Conservation (phyloP, 1,140 invertebrate species). For the Drosophila bocqueti region DNA sequence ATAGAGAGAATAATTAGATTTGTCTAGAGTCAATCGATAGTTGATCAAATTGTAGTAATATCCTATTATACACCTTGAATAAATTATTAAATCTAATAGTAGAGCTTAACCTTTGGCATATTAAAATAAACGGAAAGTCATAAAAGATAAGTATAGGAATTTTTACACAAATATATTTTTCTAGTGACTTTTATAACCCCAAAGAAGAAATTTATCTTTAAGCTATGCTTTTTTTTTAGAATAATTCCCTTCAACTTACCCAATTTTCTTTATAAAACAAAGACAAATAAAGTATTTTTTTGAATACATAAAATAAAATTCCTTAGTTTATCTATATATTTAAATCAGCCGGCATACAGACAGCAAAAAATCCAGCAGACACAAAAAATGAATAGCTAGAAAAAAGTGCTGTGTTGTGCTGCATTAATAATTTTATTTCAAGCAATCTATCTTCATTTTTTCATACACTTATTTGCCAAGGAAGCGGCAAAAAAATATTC, state of each 20-base stretch:
- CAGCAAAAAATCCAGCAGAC: conserved; percentile 3
- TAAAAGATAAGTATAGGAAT: neutral
- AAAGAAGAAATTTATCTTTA: neutral
- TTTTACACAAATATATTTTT: neutral
- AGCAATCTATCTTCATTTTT: conserved; percentile 55
- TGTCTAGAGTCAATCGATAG: conserved; percentile 19
- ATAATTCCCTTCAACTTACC: neutral
- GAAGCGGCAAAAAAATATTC: conserved; percentile 48
- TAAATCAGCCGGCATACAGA: neutral
- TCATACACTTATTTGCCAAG: conserved; percentile 24
- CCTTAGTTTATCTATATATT: neutral
- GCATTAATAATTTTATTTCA: conserved; percentile 63
- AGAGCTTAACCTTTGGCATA: neutral
- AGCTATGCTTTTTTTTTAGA: neutral
- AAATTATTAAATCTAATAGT: neutral
- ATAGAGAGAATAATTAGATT: conserved; percentile 11
- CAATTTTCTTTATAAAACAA: neutral
- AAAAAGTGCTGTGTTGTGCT: conserved; percentile 43
- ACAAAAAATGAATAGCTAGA: neutral
- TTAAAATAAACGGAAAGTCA: neutral
- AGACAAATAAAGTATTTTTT: neutral
- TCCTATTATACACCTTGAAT: neutral
- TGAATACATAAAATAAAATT: neutral
- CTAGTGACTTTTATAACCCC: neutral
- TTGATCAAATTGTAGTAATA: conserved; percentile 9